phyloP scores from a whole-genome alignment of 2,888 invertebrate genomes.

The Trissolcus brochymenae region DNA sequence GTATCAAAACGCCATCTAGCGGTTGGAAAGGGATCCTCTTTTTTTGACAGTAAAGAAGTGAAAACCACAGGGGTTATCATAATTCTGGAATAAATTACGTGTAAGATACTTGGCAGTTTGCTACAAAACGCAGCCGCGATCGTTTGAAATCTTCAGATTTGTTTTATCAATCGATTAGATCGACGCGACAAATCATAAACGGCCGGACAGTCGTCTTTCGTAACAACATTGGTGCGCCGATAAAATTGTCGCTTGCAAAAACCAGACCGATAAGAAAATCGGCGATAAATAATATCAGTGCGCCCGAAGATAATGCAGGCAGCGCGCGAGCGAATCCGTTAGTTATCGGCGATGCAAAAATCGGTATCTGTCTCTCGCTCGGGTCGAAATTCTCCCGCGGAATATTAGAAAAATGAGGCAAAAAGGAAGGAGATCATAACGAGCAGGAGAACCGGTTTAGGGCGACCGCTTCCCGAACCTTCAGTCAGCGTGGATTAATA shows the following conservation, averaged over 20 bases:
- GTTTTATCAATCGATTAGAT: slow-evolving; percentile 15
- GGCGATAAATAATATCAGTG: slow-evolving; percentile 39
- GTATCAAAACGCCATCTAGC: too few species aligned
- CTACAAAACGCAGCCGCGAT: neutral
- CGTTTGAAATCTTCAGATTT: neutral
- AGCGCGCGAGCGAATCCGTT: slow-evolving; percentile 40
- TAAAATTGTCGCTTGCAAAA: slow-evolving; percentile 43
- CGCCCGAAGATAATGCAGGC: slow-evolving; percentile 32
- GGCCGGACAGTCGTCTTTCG: slow-evolving; percentile 1
- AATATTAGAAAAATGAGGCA: slow-evolving; percentile 27
- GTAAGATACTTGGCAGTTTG: neutral
- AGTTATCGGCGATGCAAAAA: neutral
- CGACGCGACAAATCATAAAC: slow-evolving; percentile 24
- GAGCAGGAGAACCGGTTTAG: slow-evolving; percentile 55
- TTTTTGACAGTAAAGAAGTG: too few species aligned
- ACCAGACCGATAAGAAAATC: slow-evolving; percentile 48
- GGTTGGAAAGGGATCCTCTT: too few species aligned
- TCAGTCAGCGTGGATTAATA: slow-evolving; percentile 57
- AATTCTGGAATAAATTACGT: too few species aligned
- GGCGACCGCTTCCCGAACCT: slow-evolving; percentile 53
- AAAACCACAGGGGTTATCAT: too few species aligned
- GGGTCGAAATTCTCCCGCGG: slow-evolving; percentile 36
- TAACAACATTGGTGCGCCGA: slow-evolving; percentile 24
- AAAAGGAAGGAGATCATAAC: slow-evolving; percentile 51
- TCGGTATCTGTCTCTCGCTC: slow-evolving; percentile 1